Percentiles rank a stretch among this genome's conserved stretches.
Evolutionary conservation across 2,797 vertebrate species (phyloP).

Genomic region (Eulemur mongoz): DNA sequence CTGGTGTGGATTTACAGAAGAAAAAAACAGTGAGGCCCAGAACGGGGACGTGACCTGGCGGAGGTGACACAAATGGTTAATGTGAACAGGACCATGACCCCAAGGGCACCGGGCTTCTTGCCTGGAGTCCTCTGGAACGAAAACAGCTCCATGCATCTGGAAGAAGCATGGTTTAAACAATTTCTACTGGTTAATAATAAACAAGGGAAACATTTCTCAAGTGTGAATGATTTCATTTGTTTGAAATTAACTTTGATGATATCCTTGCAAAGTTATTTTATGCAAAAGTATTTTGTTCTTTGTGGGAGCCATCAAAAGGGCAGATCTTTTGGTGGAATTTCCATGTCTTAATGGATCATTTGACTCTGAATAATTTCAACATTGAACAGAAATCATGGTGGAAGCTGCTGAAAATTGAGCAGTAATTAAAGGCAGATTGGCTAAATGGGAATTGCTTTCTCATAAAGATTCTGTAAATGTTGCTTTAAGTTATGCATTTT

Average conservation of each 20-base stretch:
- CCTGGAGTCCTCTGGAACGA: not conserved
- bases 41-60: not conserved
- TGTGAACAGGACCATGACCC: not conserved
- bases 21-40: not conserved
- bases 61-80: not conserved
- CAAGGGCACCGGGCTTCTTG: not conserved
- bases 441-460: not conserved
- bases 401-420: not conserved
- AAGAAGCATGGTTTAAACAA: not conserved
- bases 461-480: not conserved
- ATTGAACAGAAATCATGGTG: not conserved
- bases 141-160: not conserved
- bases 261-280: not conserved
- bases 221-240: conserved; percentile 35
- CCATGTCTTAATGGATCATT: not conserved
- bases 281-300: not conserved
- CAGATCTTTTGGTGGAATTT: not conserved
- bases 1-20: not conserved
- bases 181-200: conserved; percentile 18
- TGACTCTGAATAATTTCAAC: conserved; percentile 10
- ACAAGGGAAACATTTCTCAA: not conserved
- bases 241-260: conserved; percentile 45
- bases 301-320: not conserved
- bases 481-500: not conserved
- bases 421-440: not conserved